A percentile compares a stretch with the other conserved stretches of the same genome.
Evolutionary conservation across 2,113 vertebrate genomes (phyloP).

Genomic region (Psilopsiagon aurifrons): DNA sequence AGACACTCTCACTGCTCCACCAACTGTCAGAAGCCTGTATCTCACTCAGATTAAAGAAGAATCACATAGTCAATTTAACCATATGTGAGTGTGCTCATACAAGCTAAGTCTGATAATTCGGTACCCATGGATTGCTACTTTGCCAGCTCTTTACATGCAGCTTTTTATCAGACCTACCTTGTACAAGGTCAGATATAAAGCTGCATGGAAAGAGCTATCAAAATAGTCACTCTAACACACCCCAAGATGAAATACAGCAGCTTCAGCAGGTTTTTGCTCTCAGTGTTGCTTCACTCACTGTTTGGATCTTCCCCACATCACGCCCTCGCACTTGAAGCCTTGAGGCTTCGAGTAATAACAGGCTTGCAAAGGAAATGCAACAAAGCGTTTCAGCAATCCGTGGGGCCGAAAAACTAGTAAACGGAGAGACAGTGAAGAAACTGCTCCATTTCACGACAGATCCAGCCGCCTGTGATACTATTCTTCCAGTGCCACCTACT

Average conservation of each 20-base stretch:
- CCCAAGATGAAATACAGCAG: neutral
- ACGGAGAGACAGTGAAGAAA: neutral
- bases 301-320: neutral
- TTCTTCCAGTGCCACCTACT: conserved; percentile 74
- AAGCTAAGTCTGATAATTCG: neutral
- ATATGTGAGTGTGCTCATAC: fast-evolving
- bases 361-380: neutral
- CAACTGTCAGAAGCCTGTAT: neutral
- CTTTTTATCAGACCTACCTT: neutral
- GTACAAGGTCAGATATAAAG: neutral
- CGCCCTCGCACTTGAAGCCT: neutral
- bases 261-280: neutral
- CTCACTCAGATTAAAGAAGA: neutral
- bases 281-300: neutral
- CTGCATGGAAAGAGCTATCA: neutral
- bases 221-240: neutral
- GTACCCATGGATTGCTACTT: neutral
- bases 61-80: neutral
- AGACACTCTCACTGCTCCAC: conserved; percentile 13
- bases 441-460: neutral
- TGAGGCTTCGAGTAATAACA: neutral
- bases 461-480: neutral
- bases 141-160: neutral
- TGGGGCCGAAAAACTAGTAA: neutral
- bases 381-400: neutral